Conservation (phyloP, 2,113 vertebrate species). For the Eclectus roratus region DNA sequence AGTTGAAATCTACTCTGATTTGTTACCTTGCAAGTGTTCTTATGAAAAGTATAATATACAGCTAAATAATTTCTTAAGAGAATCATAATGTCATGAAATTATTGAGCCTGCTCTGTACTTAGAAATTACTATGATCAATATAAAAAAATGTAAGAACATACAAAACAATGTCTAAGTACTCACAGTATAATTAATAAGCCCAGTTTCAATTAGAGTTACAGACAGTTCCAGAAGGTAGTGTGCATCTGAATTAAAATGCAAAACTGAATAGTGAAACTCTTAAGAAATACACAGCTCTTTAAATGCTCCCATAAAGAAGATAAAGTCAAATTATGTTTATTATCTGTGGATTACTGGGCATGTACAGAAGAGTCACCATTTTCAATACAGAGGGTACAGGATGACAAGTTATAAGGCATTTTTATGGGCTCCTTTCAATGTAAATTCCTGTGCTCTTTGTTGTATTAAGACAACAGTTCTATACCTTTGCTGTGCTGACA, state of each 20-base stretch:
- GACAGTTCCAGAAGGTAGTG: background rate
- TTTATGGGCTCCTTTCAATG: background rate
- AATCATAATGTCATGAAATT: background rate
- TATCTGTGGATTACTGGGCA: background rate
- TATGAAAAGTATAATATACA: background rate
- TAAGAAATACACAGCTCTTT: background rate
- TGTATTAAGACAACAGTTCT: background rate
- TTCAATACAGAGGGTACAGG: background rate
- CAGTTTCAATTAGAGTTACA: background rate
- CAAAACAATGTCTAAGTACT: background rate
- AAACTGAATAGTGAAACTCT: background rate
- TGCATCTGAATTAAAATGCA: background rate
- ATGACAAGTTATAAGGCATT: background rate
- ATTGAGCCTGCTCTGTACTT: background rate
- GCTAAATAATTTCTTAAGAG: background rate
- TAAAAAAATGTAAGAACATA: background rate
- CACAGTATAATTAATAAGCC: background rate
- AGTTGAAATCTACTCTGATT: background rate
- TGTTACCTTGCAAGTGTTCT: background rate
- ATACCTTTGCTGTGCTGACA: background rate
- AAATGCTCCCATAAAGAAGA: background rate
- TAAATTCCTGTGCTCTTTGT: background rate
- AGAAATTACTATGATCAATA: background rate
- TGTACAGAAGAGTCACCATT: background rate
- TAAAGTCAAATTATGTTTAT: background rate